Evolutionary conservation across 2,797 vertebrate species (phyloP), one percentile per base, ranked within the genome.

Genomic region (Parotocinclus haroldoi): DNA sequence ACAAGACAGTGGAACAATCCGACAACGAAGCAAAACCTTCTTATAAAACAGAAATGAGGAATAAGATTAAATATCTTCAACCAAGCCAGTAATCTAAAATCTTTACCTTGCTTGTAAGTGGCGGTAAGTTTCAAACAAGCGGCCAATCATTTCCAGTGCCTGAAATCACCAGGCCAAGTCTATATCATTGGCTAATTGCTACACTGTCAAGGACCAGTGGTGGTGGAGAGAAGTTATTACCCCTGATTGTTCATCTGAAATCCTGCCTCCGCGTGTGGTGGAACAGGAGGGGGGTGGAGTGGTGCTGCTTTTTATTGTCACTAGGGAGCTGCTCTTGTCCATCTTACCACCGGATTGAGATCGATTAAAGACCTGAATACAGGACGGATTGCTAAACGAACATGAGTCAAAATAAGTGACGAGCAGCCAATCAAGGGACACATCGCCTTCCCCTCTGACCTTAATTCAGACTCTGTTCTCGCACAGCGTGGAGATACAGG

Each of bases 181-280:
- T 81, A 84, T 83, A 86, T 88, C 87, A 85, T 84, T 87, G 84
- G 82, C 85, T 88, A 89, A 89, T 90, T 89, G 86, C 80, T 68
- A 52, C 60, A 79, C 82, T 83, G 76, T 83, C 79, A 82, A 86
- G 83, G 58, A 74, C 78, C 63, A 81, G 80, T 78, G 79, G 80
- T 73, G 78, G 76, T 67, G 62, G 75, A 64, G 78, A 85, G 17
- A 86, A 84, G 83, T 82, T 81, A 81, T 81, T 83, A 83, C 75
- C 67, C 81, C 76, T 87, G 85, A 88, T 87, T 89, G 87, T 84
- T 81, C 63, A 78, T 73, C 68, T 76, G 68, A 79, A 80, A 74
- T 67, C 77, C 77, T 63, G 74, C 57, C 66, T 55, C 67, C 68
- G 66, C 66, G 63, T 73, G 71, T 62, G 68, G 59, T 45, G 59